Percentiles rank a stretch among this genome's conserved stretches.
phyloP scores from a whole-genome alignment of 2,113 vertebrate species.

The Lophius piscatorius region DNA sequence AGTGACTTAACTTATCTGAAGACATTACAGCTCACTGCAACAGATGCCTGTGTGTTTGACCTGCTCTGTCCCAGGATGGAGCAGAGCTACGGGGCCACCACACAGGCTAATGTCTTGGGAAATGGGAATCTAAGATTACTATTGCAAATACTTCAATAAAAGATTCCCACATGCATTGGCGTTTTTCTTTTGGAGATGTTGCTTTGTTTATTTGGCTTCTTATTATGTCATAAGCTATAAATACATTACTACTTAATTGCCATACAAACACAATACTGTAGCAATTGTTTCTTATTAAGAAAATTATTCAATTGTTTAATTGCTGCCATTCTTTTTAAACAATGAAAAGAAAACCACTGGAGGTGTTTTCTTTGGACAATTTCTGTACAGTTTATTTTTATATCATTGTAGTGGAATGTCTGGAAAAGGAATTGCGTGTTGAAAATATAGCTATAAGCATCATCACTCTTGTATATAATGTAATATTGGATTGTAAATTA shows the following conservation, averaged over 20 bases:
- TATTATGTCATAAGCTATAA: constrained; percentile 80
- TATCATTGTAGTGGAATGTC: constrained; percentile 84
- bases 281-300: constrained; percentile 86
- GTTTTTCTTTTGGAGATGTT: constrained; percentile 69
- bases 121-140: constrained; percentile 68
- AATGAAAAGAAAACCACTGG: constrained; percentile 76
- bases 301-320: constrained; percentile 83
- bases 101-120: constrained; percentile 54
- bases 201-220: constrained; percentile 78
- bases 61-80: constrained; percentile 49
- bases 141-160: constrained; percentile 56
- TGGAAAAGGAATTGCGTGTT: constrained; percentile 74
- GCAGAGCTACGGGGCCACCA: constrained; percentile 60
- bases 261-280: constrained; percentile 93
- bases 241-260: constrained; percentile 81
- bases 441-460: constrained; percentile 80
- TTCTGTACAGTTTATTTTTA: constrained; percentile 92
- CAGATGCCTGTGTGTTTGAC: constrained; percentile 59
- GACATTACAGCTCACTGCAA: constrained; percentile 60
- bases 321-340: constrained; percentile 85
- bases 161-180: constrained; percentile 76
- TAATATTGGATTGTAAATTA: constrained; percentile 90
- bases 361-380: constrained; percentile 82
- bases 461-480: constrained; percentile 87
- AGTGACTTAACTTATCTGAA: constrained; percentile 74